Conservation (phyloP, 2,888 invertebrate species). For the Drosophila flavopinicola region DNA sequence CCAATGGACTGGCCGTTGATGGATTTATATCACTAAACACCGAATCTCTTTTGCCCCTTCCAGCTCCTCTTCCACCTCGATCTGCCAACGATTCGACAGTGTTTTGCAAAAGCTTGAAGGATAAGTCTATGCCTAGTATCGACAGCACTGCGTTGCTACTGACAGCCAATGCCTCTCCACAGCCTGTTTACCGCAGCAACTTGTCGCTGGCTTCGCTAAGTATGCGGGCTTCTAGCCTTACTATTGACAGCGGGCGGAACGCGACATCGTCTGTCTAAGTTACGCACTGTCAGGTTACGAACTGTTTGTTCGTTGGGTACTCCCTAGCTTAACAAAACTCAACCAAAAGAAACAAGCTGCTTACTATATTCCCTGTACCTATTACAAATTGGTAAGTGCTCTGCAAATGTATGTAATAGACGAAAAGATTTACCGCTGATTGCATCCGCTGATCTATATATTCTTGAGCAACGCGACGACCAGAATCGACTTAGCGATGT, state of each 20-base stretch:
- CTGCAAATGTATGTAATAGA: too few relatives aligned
- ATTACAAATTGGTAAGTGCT: too few relatives aligned
- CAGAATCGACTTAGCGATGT: too few relatives aligned
- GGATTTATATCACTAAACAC: conserved; percentile 53
- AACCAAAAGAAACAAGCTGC: not conserved
- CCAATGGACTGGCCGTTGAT: conserved; percentile 44
- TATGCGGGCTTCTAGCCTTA: conserved; percentile 83
- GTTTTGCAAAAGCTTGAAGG: conserved; percentile 60
- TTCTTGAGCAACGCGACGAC: not conserved
- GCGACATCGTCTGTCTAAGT: conserved; percentile 86
- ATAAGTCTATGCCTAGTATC: conserved; percentile 59
- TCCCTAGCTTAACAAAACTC: not conserved
- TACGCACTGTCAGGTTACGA: not conserved
- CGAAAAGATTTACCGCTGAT: too few relatives aligned
- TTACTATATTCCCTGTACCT: too few relatives aligned
- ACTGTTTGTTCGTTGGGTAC: too few relatives aligned
- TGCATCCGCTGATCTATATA: not conserved
- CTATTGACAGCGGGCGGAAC: conserved; percentile 85
- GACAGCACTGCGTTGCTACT: conserved; percentile 71
- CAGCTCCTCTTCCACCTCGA: conserved; percentile 16
- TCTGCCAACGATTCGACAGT: conserved; percentile 39
- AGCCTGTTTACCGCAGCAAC: conserved; percentile 82
- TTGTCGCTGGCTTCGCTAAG: conserved; percentile 84
- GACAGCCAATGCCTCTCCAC: conserved; percentile 72
- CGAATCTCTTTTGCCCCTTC: conserved; percentile 30